Conservation (phyloP, 1,140 invertebrate species). For the Bombus fervidus region DNA sequence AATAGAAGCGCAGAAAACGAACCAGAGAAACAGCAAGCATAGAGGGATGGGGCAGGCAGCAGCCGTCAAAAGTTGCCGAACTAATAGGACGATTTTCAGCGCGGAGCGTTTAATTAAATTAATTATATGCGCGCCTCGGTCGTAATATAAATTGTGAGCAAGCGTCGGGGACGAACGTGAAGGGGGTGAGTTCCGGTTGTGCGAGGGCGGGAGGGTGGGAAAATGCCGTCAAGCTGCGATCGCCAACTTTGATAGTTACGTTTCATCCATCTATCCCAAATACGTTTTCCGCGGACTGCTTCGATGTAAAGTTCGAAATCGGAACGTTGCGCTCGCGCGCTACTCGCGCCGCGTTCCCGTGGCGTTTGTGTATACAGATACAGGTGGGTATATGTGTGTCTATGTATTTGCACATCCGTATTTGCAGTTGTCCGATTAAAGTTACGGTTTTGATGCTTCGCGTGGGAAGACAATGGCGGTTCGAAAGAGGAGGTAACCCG, state of each 20-base stretch:
- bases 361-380: neutral
- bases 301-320: slow-evolving; percentile 67
- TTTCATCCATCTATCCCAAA: slow-evolving; percentile 78
- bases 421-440: slow-evolving; percentile 61
- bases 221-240: slow-evolving; percentile 75
- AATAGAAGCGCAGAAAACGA: slow-evolving; percentile 54
- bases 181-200: slow-evolving; percentile 53
- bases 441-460: slow-evolving; percentile 53
- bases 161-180: slow-evolving; percentile 69
- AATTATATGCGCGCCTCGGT: slow-evolving; percentile 81
- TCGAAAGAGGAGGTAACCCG: slow-evolving; percentile 34
- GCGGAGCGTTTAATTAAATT: slow-evolving; percentile 82
- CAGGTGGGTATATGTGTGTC: neutral
- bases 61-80: slow-evolving; percentile 79
- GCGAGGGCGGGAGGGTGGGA: slow-evolving; percentile 40
- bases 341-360: too few species aligned
- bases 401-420: neutral
- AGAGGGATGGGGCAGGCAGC: slow-evolving; percentile 61
- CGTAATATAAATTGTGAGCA: slow-evolving; percentile 81
- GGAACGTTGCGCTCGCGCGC: slow-evolving; percentile 44
- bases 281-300: slow-evolving; percentile 68
- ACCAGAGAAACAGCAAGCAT: slow-evolving; percentile 42
- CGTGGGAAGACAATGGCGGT: slow-evolving; percentile 53
- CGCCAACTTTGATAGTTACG: slow-evolving; percentile 82
- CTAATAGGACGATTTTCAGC: slow-evolving; percentile 82